Evolutionary conservation across 2,113 vertebrate species (phyloP), one percentile per base, ranked within the genome.

Genomic region (Paradisaea rubra): DNA sequence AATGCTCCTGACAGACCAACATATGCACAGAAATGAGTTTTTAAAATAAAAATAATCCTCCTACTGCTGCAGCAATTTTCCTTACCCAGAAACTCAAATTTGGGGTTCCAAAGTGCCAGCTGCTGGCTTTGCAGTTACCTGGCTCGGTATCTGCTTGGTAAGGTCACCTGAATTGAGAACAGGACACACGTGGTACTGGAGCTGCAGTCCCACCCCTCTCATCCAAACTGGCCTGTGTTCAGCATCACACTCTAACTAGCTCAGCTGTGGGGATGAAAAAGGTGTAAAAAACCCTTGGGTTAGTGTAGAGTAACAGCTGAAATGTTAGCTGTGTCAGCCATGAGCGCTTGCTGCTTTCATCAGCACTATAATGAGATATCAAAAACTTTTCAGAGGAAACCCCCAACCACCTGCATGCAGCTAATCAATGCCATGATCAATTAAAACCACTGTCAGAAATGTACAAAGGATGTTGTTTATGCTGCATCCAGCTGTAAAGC

Each of bases 261-360:
- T 73, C 74, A 45, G 45, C 28, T 19, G 1, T 5, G 37, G 42
- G 50, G 53, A 57, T 63, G 42, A 15, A 25, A 16, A 83, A 23
- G 25, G 25, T 42, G 23, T 42, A 21, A 45, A 52, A 70, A 42
- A 4, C 4, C 27, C 17, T 6, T 4, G 5, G 23, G n/a, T 15
- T 17, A 30, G 47, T 1, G 1, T 11, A 25, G n/a, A 76, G 39
- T 19, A 41, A 33, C 18, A 41, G 35, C 30, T 22, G 65, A 49
- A 64, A 50, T 2, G 13, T 33, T 44, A 18, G 37, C 45, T 0
- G 0, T 0, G 0, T 33, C 41, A 83, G 78, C 70, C 23, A 35
- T 0, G 0, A 78, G 73, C 1, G 0, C 69, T 66, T 35, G 18
- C 44, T 20, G 33, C 69, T 86, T 49, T 49, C 3, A 1, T 22